Base-by-base conservation (phyloP, 2,888 invertebrate species). In the Cheilosia urbana region DNA sequence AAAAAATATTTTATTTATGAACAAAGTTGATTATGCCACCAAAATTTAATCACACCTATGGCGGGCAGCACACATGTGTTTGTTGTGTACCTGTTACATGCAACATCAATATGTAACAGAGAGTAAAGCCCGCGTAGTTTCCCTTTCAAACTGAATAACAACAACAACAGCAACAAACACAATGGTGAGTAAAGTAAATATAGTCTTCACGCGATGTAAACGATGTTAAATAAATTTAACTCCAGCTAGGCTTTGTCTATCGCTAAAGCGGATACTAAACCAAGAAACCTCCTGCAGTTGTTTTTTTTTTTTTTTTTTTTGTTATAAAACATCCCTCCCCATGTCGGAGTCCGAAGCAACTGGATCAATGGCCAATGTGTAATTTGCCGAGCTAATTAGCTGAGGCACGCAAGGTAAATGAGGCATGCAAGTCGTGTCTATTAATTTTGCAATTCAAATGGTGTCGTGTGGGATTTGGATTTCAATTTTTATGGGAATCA, bases 291-390 rank as follows among this genome's bases (percentile, higher is more conserved):
- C 47, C 19, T 60, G 34, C 11, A 37, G 47, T 47, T 34, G 2
- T n/a, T 15, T 34, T 34, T 17, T 6, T 9, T n/a, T 15, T 34
- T 34, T 17, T 6, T 9, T 21, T 51, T 13, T 24, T 37, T 27
- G 11, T 62, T 62, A 47, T 62, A 62, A 62, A 62, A 62, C 51
- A 66, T 34, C n/a, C 21, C 66, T 66, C 24, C 53, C 66, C n/a
- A 15, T 13, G 13, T 37, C 13, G 37, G 37, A 37, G 37, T 37
- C 37, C 4, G 2, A 11, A 37, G 21, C 49, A 30, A 37, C 37
- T 66, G 53, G 68, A 57, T 55, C 83, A 78, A 73, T 79, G 72
- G 68, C 79, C 79, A 72, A 17, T 57, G 42, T 57, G 62, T 72
- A 66, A 58, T 78, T 66, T 66, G 30, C 53, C 34, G 34, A 63